Evolutionary conservation across 1,140 invertebrate species (phyloP).

Genomic region (Musca vetustissima): DNA sequence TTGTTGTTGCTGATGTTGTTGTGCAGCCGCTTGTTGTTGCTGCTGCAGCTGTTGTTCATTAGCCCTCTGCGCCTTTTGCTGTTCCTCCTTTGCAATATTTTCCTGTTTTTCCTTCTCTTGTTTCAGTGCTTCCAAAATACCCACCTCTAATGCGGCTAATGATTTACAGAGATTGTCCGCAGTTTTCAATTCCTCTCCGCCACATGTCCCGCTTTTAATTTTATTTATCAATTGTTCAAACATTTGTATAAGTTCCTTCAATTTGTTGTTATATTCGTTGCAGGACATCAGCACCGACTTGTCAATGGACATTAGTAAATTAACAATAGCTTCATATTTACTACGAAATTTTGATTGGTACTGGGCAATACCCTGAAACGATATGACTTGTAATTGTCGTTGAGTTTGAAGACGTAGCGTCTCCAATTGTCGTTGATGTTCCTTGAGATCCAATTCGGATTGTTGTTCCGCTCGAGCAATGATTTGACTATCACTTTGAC

Average conservation of each 20-base stretch:
- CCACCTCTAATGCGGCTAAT: constrained; percentile 35
- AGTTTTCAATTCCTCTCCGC: constrained; percentile 36
- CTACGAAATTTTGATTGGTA: constrained; percentile 40
- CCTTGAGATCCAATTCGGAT: constrained; percentile 35
- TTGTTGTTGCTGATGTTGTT: constrained; percentile 39
- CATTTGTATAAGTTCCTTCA: constrained; percentile 38
- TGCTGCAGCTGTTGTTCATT: not conserved
- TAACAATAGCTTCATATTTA: constrained; percentile 40
- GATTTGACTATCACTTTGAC: constrained; percentile 24
- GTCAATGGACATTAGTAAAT: constrained; percentile 40
- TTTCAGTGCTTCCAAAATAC: constrained; percentile 46
- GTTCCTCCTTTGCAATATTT: constrained; percentile 16
- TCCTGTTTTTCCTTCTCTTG: constrained; percentile 28
- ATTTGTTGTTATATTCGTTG: constrained; percentile 36
- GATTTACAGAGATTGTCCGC: constrained; percentile 35
- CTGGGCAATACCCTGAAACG: constrained; percentile 40
- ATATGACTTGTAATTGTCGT: constrained; percentile 39
- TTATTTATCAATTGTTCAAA: constrained; percentile 41
- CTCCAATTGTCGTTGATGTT: constrained; percentile 33
- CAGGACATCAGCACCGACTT: constrained; percentile 40
- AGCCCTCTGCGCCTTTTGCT: constrained; percentile 15
- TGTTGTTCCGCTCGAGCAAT: constrained; percentile 37
- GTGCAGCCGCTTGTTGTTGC: not conserved
- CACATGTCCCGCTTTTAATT: constrained; percentile 34
- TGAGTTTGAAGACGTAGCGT: constrained; percentile 33